Percentiles rank a stretch among this genome's conserved stretches.
Evolutionary conservation across 2,797 vertebrate genomes (phyloP).

Genomic region (Coluber constrictor): DNA sequence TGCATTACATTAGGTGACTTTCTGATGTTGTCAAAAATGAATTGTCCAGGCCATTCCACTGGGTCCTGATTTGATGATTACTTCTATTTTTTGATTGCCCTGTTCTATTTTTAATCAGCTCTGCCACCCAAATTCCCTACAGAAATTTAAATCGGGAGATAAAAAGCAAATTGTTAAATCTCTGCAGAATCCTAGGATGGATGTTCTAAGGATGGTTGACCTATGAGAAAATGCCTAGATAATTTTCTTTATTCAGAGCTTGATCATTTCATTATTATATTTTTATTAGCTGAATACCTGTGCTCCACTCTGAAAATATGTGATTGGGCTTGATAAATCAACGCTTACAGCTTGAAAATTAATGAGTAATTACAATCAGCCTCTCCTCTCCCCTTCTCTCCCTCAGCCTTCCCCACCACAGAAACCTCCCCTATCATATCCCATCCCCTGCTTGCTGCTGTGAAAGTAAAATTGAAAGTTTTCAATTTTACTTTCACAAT

Average conservation of each 20-base stretch:
- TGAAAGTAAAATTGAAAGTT: no score
- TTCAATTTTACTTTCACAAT: no score
- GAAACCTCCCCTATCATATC: no score
- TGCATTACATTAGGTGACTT: neutral
- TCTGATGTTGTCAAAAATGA: neutral
- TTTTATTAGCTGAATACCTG: neutral
- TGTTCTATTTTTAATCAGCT: neutral
- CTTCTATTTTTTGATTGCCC: neutral
- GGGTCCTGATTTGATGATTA: neutral
- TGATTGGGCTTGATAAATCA: no score
- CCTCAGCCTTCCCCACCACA: no score
- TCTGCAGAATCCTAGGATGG: neutral
- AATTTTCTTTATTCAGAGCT: neutral
- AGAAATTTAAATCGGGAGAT: neutral
- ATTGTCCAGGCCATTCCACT: neutral
- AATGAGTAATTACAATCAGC: no score
- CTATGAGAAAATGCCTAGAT: neutral
- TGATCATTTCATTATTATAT: neutral
- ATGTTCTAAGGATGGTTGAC: neutral
- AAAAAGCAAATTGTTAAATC: neutral
- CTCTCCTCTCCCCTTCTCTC: no score
- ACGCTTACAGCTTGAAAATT: no score
- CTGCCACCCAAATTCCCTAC: neutral
- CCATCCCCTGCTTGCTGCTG: no score
- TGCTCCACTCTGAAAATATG: no score